Conservation (phyloP, 2,113 vertebrate species). For the Pterocles burchelli region DNA sequence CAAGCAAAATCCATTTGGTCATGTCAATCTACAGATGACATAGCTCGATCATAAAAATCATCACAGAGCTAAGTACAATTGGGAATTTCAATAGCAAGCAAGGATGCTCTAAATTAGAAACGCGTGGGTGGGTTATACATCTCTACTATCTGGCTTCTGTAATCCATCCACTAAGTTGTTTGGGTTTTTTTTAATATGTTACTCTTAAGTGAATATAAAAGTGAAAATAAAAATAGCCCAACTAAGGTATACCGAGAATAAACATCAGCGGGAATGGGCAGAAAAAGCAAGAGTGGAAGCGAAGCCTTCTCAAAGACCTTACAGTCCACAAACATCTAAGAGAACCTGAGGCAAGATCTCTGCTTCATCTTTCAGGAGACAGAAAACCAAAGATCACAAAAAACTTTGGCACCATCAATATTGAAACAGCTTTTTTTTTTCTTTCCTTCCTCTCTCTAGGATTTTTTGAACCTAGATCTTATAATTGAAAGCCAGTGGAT, state of each 20-base stretch:
- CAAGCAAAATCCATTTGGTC: constrained; percentile 10
- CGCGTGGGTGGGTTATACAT: not conserved
- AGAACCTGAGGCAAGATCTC: not conserved
- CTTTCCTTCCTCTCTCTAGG: not conserved
- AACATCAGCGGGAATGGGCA: not conserved
- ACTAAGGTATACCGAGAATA: not conserved
- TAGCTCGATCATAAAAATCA: constrained; percentile 43
- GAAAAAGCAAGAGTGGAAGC: not conserved
- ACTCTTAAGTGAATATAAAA: not conserved
- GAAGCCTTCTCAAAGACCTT: not conserved
- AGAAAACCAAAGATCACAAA: not conserved
- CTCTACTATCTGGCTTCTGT: not conserved
- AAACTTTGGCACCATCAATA: not conserved
- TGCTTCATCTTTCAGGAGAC: not conserved
- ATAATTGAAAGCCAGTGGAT: constrained; percentile 61
- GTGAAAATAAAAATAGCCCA: not conserved
- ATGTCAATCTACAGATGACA: constrained; percentile 39
- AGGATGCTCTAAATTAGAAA: constrained; percentile 34
- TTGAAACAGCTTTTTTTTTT: not conserved
- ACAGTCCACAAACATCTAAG: not conserved
- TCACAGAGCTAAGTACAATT: not conserved
- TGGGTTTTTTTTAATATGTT: not conserved
- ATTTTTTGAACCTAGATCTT: constrained; percentile 28
- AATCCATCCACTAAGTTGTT: not conserved
- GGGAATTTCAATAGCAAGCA: constrained; percentile 12